Percentiles rank a stretch among this genome's conserved stretches.
phyloP scores from a whole-genome alignment of 2,797 vertebrate species.

The Nannoperca obscura region DNA sequence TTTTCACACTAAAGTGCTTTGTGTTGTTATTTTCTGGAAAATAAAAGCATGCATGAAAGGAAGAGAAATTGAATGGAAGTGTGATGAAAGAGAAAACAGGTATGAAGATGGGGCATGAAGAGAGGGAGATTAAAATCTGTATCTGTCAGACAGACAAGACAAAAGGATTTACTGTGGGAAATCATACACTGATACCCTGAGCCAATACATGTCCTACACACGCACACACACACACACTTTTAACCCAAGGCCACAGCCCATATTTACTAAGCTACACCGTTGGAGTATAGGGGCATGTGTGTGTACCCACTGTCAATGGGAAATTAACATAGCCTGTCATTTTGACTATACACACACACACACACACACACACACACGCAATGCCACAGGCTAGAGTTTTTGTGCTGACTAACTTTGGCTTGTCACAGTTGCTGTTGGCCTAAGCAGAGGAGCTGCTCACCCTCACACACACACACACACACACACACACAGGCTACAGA shows the following conservation, averaged over 20 bases:
- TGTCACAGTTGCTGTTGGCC: slow-evolving; percentile 28
- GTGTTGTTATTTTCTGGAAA: slow-evolving; percentile 31
- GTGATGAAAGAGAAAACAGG: slow-evolving; percentile 17
- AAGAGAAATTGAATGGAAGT: slow-evolving; percentile 27
- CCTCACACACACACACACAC: no score
- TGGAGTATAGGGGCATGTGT: background rate
- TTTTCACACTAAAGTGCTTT: background rate
- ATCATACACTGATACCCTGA: slow-evolving; percentile 28
- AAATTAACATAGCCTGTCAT: background rate
- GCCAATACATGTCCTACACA: slow-evolving; percentile 17
- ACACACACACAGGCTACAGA: background rate
- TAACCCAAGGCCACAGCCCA: slow-evolving; percentile 12
- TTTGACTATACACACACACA: background rate
- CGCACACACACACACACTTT: slow-evolving; percentile 9
- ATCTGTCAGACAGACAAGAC: slow-evolving; percentile 44
- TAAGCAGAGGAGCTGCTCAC: slow-evolving; percentile 1
- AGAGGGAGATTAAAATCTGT: slow-evolving; percentile 55
- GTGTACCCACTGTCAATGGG: slow-evolving; percentile 1
- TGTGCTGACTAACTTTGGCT: slow-evolving; percentile 39
- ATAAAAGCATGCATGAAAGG: background rate
- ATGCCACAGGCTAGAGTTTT: slow-evolving; percentile 2
- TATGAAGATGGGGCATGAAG: slow-evolving; percentile 10
- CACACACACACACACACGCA: slow-evolving; percentile 12
- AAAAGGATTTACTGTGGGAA: slow-evolving; percentile 50
- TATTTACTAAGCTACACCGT: slow-evolving; percentile 16